A percentile compares a stretch with the other conserved stretches of the same genome.
These are phyloP conservation scores for Cerceris ruficornis DNA, from an alignment of 2,888 invertebrate species.

Conservation along the genomic window DNA sequence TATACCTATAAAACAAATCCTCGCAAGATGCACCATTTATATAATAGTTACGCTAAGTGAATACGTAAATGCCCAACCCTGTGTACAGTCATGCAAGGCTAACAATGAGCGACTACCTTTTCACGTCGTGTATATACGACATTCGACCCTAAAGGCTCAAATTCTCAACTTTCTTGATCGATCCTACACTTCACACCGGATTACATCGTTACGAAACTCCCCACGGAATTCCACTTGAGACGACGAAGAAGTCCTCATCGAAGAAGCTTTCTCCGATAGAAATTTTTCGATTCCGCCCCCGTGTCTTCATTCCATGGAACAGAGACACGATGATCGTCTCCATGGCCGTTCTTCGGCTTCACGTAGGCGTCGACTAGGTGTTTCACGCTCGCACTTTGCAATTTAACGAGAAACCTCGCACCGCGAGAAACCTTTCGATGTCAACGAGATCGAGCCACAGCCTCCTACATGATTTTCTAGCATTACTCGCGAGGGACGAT, in stretches of 20 bases:
- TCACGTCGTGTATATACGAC: too few relatives aligned
- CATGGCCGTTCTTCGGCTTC: neutral
- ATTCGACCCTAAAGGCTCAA: neutral
- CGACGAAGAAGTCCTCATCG: slow-evolving; percentile 16
- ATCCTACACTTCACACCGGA: neutral
- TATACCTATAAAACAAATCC: too few relatives aligned
- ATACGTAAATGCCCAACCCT: too few relatives aligned
- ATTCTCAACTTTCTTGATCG: neutral
- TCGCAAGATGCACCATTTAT: too few relatives aligned
- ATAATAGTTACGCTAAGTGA: too few relatives aligned
- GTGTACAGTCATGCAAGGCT: too few relatives aligned
- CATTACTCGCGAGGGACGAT: neutral
- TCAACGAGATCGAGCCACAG: slow-evolving; percentile 12
- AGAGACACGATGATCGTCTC: too few relatives aligned
- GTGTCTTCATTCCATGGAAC: too few relatives aligned
- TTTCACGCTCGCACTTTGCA: slow-evolving; percentile 40
- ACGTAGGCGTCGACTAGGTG: slow-evolving; percentile 41
- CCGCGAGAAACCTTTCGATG: slow-evolving; percentile 28
- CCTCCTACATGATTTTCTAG: slow-evolving; percentile 51
- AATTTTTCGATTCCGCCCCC: too few relatives aligned
- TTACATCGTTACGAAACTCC: neutral
- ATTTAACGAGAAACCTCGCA: slow-evolving; percentile 42
- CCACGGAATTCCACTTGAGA: neutral
- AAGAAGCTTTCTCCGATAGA: slow-evolving; percentile 40
- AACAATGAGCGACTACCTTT: too few relatives aligned